A percentile compares a stretch with the other conserved stretches of the same genome.
These are phyloP conservation scores for Drosophila nebulosa DNA, from an alignment of 1,140 invertebrate genomes.

Conservation along the genomic window DNA sequence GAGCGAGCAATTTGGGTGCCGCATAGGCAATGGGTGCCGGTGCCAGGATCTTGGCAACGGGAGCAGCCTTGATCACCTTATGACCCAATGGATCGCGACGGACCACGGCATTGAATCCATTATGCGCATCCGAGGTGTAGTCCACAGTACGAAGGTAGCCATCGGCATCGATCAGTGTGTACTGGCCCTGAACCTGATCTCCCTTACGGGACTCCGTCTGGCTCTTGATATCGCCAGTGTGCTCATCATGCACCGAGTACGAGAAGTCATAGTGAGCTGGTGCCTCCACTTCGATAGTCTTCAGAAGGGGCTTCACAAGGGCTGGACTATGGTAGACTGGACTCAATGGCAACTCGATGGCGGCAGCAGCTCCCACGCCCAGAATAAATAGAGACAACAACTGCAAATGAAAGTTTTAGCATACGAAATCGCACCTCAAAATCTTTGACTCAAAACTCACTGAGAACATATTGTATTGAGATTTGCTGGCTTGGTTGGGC, in stretches of 20 bases:
- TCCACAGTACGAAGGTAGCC: constrained; percentile 85
- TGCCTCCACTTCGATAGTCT: constrained; percentile 83
- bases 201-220: constrained; percentile 83
- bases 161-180: constrained; percentile 84
- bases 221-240: constrained; percentile 83
- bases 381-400: constrained; percentile 64
- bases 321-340: constrained; percentile 54
- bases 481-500: constrained; percentile 18
- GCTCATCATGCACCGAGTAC: constrained; percentile 82
- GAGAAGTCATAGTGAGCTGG: constrained; percentile 82
- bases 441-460: constrained; percentile 41
- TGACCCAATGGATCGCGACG: constrained; percentile 81
- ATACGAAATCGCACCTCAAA: background rate
- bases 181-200: constrained; percentile 83
- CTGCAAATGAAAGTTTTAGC: constrained; percentile 28
- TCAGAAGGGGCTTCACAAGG: constrained; percentile 78
- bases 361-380: constrained; percentile 61
- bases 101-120: constrained; percentile 82
- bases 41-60: constrained; percentile 44
- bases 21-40: constrained; percentile 50
- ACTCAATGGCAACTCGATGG: constrained; percentile 65
- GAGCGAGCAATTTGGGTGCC: constrained; percentile 57
- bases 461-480: constrained; percentile 67
- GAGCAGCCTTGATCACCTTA: constrained; percentile 80
- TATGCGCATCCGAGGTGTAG: constrained; percentile 84